Evolutionary conservation across 2,797 vertebrate species (phyloP), one percentile per base, ranked within the genome.

Genomic region (Sparus aurata): DNA sequence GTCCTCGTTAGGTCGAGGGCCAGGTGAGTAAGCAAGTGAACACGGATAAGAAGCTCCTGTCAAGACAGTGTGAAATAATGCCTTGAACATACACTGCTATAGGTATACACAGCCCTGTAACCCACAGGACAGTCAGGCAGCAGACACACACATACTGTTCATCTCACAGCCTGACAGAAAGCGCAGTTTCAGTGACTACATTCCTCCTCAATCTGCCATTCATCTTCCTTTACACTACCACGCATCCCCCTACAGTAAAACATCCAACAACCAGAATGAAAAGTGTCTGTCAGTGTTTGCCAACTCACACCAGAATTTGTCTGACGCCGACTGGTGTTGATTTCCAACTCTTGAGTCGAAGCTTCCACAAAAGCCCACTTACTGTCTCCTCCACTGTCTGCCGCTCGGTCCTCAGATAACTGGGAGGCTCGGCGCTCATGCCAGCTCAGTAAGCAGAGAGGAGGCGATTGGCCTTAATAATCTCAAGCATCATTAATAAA

Each of bases 401-500:
- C 68, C 59, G 79, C 67, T 18, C 23, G 0, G 58, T 59, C 79
- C 30, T 62, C 43, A 25, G 66, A 79, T 57, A 69, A 69, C 75
- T 27, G 17, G 38, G 70, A 75, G 57, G 25, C 46, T 18, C 12
- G 52, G 25, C 18, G 60, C 77, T 79, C 61, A 69, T 63, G 61
- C 49, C 69, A 59, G 79, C 74, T 79, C 53, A 45, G 79, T 71
- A 69, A 79, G 57, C 63, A 20, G 45, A 70, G 62, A 41, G 55
- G 49, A 73, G 66, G 64, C 20, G 17, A 75, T 69, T 80, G 79
- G 85, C 82, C 88, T 86, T 88, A 91, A 90, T 84, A 91, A 93
- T 88, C 80, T 69, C 72, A 60, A 30, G 68, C 46, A 52, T 88
- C 87, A 91, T 94, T 93, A 92, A 93, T 92, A 92, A 90, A 91